Evolutionary conservation across 1,140 invertebrate species (phyloP).

Genomic region (Holcopasites calliopsidis): DNA sequence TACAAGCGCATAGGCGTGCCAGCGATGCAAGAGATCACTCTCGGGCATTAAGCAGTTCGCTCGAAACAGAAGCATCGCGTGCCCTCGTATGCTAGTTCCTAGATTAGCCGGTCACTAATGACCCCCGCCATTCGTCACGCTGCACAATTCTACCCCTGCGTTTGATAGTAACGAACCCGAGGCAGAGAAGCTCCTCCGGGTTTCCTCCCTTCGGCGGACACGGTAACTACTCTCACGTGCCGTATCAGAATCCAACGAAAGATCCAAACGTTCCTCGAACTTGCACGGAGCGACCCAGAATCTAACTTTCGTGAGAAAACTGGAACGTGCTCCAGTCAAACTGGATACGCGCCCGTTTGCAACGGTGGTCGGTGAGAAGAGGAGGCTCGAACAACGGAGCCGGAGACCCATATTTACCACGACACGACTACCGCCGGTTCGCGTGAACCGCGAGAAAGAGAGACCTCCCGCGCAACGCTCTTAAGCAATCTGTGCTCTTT

Average conservation of each 20-base stretch:
- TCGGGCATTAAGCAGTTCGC: neutral
- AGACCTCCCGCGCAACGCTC: slow-evolving; percentile 27
- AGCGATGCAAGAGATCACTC: neutral
- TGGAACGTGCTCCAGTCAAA: slow-evolving; percentile 46
- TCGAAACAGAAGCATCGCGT: neutral
- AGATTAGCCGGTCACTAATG: slow-evolving; percentile 43
- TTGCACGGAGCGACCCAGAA: slow-evolving; percentile 47
- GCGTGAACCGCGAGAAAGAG: slow-evolving; percentile 25
- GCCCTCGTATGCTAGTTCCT: slow-evolving; percentile 12
- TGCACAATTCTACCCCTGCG: slow-evolving; percentile 8
- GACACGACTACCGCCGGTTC: slow-evolving; percentile 20
- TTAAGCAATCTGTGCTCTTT: slow-evolving; percentile 36
- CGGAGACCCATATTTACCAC: slow-evolving; percentile 52
- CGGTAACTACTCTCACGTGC: neutral
- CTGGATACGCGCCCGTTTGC: slow-evolving; percentile 30
- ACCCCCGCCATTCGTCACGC: slow-evolving; percentile 33
- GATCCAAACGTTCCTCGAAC: slow-evolving; percentile 29
- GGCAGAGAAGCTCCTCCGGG: neutral
- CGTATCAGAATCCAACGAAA: neutral
- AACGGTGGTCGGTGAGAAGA: slow-evolving; percentile 43
- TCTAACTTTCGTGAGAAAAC: slow-evolving; percentile 38
- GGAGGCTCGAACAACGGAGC: slow-evolving; percentile 33
- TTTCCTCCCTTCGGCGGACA: neutral
- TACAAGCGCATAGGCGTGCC: neutral
- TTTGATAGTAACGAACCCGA: slow-evolving; percentile 16